Evolutionary conservation across 35 echinoderm and acorn worm species (phyloP).

Genomic region (Holothuria glaberrima): DNA sequence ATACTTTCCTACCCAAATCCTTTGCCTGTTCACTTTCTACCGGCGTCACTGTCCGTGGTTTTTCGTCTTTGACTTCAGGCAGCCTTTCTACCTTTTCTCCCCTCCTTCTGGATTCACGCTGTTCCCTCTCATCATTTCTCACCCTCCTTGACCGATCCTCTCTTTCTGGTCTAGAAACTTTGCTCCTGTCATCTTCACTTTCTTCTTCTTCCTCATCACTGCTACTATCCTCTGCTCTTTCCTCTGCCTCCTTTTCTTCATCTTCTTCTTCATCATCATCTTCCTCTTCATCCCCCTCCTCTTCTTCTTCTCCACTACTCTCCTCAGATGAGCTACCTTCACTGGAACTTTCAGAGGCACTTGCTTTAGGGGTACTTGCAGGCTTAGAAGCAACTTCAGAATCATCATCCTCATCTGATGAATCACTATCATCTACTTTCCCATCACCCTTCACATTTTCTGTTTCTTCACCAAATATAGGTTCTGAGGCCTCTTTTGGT

Average conservation of each 20-base stretch:
- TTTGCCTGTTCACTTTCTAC: too few species aligned
- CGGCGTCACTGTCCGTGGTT: too few species aligned
- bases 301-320: conserved; percentile 35
- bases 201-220: conserved; percentile 30
- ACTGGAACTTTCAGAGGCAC: conserved; percentile 11
- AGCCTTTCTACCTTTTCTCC: background rate
- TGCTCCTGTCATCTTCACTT: conserved; percentile 41
- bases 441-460: background rate
- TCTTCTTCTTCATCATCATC: conserved; percentile 17
- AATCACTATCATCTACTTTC: conserved; percentile 1
- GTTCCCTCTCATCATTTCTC: background rate
- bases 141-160: conserved; percentile 18
- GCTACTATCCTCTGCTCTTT: background rate
- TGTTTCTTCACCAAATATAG: background rate
- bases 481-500: conserved; percentile 21
- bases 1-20: too few species aligned
- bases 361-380: conserved; percentile 37
- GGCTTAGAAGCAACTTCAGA: conserved; percentile 30
- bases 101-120: conserved; percentile 2
- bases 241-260: background rate
- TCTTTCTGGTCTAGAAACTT: background rate
- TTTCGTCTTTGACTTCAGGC: too few species aligned
- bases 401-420: conserved; percentile 5
- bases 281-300: conserved; percentile 8
- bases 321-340: background rate